Evolutionary conservation across 2,888 invertebrate species (phyloP), one percentile per base, ranked within the genome.

Genomic region (Tachina fera): DNA sequence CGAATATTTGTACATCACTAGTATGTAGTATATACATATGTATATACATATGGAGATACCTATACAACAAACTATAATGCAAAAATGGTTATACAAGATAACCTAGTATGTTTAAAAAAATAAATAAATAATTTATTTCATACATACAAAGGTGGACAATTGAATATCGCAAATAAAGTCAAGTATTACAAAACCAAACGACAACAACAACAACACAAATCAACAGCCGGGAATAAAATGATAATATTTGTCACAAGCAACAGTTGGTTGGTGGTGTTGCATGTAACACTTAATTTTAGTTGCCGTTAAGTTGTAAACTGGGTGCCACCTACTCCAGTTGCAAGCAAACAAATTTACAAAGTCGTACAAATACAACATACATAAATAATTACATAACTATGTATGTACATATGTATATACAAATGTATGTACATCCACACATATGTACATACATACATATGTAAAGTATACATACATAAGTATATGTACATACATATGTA

Each of bases 241-340:
- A 31, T 39, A 39, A 45, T 45, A 16, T 45, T 61, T 67, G 58
- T 60, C 43, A 19, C 16, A 70, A 79, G 70, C 65, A 84, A 84
- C 80, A 84, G 76, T 80, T 84, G 65, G 56, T 71, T 67, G 65
- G 60, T 70, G 63, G 72, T 72, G 58, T 63, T 67, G 63, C 41
- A 14, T 68, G 53, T 45, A 78, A 71, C 56, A 65, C 47, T 68
- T 16, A 51, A 63, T 61, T 31, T 78, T 16, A 16, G 51, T 68
- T 68, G 16, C 45, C n/a, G 43, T 53, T 31, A 81, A 87, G 86
- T 82, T 86, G 86, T 86, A 77, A 88, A 86, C 88, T 88, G 84
- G 88, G 88, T 87, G 88, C 89, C 90, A 90, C 90, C 90, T 91
- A 88, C 89, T 87, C 90, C 78, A 39, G 47, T 68, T 16, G 47